Evolutionary conservation across 92 coral and sea anemone genomes (phyloP), one percentile per base, ranked within the genome.

Genomic region (Bergia puertoricense): DNA sequence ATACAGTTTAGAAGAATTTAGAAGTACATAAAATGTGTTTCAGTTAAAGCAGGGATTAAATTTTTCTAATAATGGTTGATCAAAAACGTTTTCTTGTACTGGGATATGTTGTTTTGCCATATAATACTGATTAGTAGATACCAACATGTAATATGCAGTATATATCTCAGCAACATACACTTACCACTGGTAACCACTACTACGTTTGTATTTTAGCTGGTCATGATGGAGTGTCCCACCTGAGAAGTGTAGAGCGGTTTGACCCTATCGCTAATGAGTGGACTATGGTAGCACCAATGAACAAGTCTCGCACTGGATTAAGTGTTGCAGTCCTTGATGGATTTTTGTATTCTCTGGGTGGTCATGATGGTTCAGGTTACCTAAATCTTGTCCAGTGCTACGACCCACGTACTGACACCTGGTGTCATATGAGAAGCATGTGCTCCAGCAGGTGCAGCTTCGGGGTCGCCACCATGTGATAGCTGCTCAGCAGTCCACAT

Each of bases 201-300:
- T 54, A 54, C 85, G 46, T 73, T 77, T 48, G 59, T 30, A 2
- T 71, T 13, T 15, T 59, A 96, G 98, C 95, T 92, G 98, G 98
- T 11, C 98, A 96, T 80, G 93, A 96, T 90, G 98, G 98, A 5
- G 98, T 96, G 43, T 94, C 94, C 42, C 98, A 96, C 84, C 88
- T 96, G 66, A 81, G 97, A 69, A 94, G 97, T 89, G 98, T 96
- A 43, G 98, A 96, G 79, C 90, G 95, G 18, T 96, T 96, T 86
- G 95, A 96, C 72, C 98, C 98, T 46, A 88, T 96, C 38, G 86
- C 98, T 66, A 96, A 95, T 91, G 98, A 96, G 76, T 96, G 98
- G 98, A 89, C 97, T 0, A 94, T 91, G 93, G 96, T 94, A 22
- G 89, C 93, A 5, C 98, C 98, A 46, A 94, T 96, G 94, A 91